Evolutionary conservation across 2,113 vertebrate genomes (phyloP).

Genomic region (Panthera tigris): DNA sequence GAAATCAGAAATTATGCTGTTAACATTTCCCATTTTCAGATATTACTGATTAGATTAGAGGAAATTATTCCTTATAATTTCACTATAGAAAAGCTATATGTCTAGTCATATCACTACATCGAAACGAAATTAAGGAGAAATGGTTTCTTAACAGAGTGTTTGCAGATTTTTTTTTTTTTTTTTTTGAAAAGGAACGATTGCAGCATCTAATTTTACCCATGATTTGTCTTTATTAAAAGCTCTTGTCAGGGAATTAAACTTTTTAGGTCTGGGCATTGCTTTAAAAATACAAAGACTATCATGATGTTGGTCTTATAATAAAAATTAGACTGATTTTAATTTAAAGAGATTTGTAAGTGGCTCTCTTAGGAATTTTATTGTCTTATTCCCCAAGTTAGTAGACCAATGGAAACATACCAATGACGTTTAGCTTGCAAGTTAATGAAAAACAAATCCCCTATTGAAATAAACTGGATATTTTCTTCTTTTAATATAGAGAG

Average conservation of each 20-base stretch:
- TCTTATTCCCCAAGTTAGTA: conserved; percentile 70
- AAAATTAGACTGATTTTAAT: conserved; percentile 77
- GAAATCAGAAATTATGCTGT: conserved; percentile 84
- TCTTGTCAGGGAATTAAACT: conserved; percentile 62
- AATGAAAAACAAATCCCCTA: conserved; percentile 76
- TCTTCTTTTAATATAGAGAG: conserved; percentile 66
- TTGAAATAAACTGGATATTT: conserved; percentile 60
- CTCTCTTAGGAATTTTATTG: conserved; percentile 72
- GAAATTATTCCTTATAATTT: conserved; percentile 85
- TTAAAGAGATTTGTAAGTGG: conserved; percentile 75
- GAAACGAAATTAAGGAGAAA: conserved; percentile 81
- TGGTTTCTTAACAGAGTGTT: conserved; percentile 65
- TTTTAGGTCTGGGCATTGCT: conserved; percentile 54
- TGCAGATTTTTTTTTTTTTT: conserved; percentile 45
- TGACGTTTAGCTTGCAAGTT: conserved; percentile 65
- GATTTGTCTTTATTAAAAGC: conserved; percentile 79
- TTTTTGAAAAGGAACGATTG: conserved; percentile 57
- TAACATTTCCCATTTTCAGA: conserved; percentile 82
- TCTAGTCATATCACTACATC: conserved; percentile 80
- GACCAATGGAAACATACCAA: conserved; percentile 52
- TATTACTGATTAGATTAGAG: conserved; percentile 85
- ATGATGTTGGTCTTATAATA: conserved; percentile 59
- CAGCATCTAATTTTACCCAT: conserved; percentile 72
- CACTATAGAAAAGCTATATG: conserved; percentile 76
- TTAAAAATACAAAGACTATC: conserved; percentile 64